Percentiles rank a stretch among this genome's conserved stretches.
Evolutionary conservation across 1,140 invertebrate genomes (phyloP).

Genomic region (Philotrypesis tridentata): DNA sequence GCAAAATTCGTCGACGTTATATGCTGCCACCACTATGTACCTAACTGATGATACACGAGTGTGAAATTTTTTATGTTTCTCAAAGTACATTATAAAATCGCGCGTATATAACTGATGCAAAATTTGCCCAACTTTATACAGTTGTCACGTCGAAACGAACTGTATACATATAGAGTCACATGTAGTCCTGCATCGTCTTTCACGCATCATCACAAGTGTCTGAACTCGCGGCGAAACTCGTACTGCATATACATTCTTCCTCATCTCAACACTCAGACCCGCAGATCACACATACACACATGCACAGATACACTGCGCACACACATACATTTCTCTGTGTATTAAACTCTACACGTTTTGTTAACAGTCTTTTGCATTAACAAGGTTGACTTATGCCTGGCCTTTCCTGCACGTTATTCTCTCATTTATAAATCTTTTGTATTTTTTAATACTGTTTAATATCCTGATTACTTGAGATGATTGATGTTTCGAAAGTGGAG

Average conservation of each 20-base stretch:
- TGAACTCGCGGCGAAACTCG: not conserved
- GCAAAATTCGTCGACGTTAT: constrained; percentile 52
- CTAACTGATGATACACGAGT: not conserved
- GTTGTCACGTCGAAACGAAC: too few species aligned
- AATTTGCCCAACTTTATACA: not conserved
- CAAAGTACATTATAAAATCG: not conserved
- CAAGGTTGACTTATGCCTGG: constrained; percentile 63
- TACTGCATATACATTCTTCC: not conserved
- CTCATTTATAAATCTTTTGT: too few species aligned
- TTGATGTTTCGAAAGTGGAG: too few species aligned
- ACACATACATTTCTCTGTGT: not conserved
- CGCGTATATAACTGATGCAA: not conserved
- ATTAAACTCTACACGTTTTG: not conserved
- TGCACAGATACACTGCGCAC: not conserved
- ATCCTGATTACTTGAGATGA: too few species aligned
- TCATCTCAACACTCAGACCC: not conserved
- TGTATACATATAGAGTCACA: not conserved
- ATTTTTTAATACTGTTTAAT: not conserved
- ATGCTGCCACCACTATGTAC: constrained; percentile 68
- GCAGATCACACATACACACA: not conserved
- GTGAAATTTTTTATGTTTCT: not conserved
- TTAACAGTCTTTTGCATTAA: constrained; percentile 35
- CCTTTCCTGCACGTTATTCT: constrained; percentile 60
- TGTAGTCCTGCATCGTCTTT: constrained; percentile 40
- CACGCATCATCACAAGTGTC: constrained; percentile 33